Base-by-base conservation (phyloP, 1,140 invertebrate genomes). In the Wasmannia auropunctata region DNA sequence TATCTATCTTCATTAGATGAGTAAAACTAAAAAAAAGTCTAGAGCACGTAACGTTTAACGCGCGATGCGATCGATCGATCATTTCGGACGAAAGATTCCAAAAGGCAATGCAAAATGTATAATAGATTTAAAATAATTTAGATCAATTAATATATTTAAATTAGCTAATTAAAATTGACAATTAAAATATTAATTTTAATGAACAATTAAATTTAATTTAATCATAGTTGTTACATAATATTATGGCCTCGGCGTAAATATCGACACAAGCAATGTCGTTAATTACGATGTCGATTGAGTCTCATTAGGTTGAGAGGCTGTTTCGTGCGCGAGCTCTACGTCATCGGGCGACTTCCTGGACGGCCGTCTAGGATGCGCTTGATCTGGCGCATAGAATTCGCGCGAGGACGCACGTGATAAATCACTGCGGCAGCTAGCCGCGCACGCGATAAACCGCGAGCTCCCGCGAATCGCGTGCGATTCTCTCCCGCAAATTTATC, bases 371-470 rank as follows among this genome's bases (percentile, higher is more conserved):
- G 40, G 51, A 62, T 31, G 22, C 51, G 43, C 74, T 49, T 65
- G 87, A 88, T 83, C 70, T 83, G 79, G 79, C 65, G 40, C 51
- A 60, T 60, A 83, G 67, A 83, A 83, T 83, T 83, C 79, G 79
- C 40, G 65, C 46, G 67, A 70, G 54, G 69, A 56, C 69, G 75
- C 88, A 88, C 87, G 77, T 86, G 86, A 90, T 90, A 90, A 90
- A 90, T 89, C 85, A 89, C 72, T 60, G 77, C 70, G 84, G 54
- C 70, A 77, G 79, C 88, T 88, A 81, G 75, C 79, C 83, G 84
- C 77, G 63, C 69, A 22, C 56, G 63, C 76, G 88, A 89, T 80
- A 86, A 84, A 90, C 87, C 88, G 87, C 88, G 85, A 83, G 63
- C 58, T 51, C 62, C 67, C 62, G 51, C 63, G 62, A 87, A 87